Evolutionary conservation across 2,797 vertebrate genomes (phyloP).

Genomic region (Macroramphosus scolopax): DNA sequence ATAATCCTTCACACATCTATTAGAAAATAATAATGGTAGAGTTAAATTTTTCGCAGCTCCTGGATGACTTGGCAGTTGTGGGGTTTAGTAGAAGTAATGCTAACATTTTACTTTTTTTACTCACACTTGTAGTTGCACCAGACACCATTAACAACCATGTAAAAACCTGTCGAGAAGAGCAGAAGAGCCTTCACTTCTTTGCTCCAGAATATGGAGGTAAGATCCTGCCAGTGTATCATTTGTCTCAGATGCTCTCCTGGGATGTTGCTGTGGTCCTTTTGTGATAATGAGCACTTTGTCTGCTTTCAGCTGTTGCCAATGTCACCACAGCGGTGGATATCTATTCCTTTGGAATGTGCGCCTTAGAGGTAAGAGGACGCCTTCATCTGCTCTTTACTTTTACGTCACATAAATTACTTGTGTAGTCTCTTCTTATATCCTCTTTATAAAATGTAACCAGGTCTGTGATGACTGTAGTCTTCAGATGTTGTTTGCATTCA

Average conservation of each 20-base stretch:
- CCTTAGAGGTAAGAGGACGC: conserved; percentile 85
- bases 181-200: conserved; percentile 99
- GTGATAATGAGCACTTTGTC: conserved; percentile 20
- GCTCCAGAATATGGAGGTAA: conserved; percentile 97
- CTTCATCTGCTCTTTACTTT: conserved; percentile 2
- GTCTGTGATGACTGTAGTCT: no score
- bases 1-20: conserved; percentile 10
- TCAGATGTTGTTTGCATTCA: neutral
- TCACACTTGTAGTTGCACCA: conserved; percentile 90
- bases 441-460: no score
- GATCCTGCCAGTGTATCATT: neutral
- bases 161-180: conserved; percentile 97
- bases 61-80: no score
- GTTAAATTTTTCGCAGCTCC: no score
- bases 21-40: no score
- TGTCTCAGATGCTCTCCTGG: rapidly evolving
- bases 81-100: no score
- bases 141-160: conserved; percentile 99
- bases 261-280: conserved; percentile 1
- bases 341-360: conserved; percentile 99
- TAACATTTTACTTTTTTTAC: neutral
- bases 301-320: conserved; percentile 87
- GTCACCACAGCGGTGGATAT: conserved; percentile 99
- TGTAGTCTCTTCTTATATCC: no score
- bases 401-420: no score